These are phyloP conservation scores for Caenorhabditis zanzibari DNA, from an alignment of 2,888 invertebrate genomes.

Conservation along the genomic window DNA sequence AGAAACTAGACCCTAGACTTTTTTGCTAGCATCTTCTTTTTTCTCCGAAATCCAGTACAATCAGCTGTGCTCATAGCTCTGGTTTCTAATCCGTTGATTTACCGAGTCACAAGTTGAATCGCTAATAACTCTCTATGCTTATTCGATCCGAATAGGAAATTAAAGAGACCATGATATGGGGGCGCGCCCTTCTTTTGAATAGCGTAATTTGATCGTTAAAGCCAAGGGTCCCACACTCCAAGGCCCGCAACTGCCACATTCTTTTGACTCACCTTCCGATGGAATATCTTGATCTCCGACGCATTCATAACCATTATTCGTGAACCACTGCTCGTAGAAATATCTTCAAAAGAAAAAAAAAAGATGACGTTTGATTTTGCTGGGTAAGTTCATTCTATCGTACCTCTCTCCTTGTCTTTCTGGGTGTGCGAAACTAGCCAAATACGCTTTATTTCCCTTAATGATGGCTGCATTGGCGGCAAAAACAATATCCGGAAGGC, in stretches of 20 bases:
- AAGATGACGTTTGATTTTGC: conserved; percentile 48
- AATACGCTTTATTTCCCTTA: conserved; percentile 79
- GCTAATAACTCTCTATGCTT: conserved; percentile 46
- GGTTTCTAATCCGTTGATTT: conserved; percentile 44
- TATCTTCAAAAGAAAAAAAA: conserved; percentile 60
- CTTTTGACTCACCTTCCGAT: conserved; percentile 79
- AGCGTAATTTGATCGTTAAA: conserved; percentile 58
- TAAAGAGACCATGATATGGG: conserved; percentile 49
- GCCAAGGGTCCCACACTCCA: conserved; percentile 47
- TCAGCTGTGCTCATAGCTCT: conserved; percentile 47
- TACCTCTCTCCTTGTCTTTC: conserved; percentile 81
- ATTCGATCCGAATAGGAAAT: conserved; percentile 65
- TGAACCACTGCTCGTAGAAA: conserved; percentile 73
- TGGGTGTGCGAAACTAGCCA: conserved; percentile 81
- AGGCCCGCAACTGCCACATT: neutral
- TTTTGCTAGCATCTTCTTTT: neutral
- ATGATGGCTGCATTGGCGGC: conserved; percentile 82
- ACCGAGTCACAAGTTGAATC: conserved; percentile 58
- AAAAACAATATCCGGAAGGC: conserved; percentile 83
- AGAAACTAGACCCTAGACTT: conserved; percentile 28
- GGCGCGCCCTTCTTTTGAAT: conserved; percentile 59
- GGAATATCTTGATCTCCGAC: conserved; percentile 76
- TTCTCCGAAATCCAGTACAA: neutral
- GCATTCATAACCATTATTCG: conserved; percentile 79
- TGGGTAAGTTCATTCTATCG: conserved; percentile 23